Conservation (phyloP, 2,888 invertebrate species). For the Crepidodera aurea region DNA sequence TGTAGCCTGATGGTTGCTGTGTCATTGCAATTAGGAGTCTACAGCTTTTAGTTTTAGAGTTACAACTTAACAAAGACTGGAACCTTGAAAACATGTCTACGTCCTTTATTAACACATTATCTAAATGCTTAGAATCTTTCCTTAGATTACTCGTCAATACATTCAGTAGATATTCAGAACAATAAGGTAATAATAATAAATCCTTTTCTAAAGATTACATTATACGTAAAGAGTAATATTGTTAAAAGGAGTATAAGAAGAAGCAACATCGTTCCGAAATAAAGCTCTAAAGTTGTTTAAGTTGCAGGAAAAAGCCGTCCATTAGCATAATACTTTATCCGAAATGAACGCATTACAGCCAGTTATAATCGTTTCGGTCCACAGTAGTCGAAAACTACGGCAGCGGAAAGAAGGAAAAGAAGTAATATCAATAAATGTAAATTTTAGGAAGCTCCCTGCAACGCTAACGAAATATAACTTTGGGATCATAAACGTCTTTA, state of each 20-base stretch:
- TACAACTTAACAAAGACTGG: no score
- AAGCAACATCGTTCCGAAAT: slow-evolving; percentile 15
- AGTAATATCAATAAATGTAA: slow-evolving; percentile 48
- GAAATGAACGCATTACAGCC: slow-evolving; percentile 32
- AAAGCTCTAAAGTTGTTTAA: slow-evolving; percentile 28
- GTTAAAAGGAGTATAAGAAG: slow-evolving; percentile 17
- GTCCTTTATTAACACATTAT: no score
- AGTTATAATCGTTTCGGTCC: slow-evolving; percentile 34
- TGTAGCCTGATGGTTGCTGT: no score
- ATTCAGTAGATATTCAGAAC: no score
- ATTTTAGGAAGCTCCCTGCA: slow-evolving; percentile 37
- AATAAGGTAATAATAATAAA: slow-evolving; percentile 10
- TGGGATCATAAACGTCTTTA: slow-evolving; percentile 18
- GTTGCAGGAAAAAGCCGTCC: slow-evolving; percentile 28
- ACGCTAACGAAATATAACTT: slow-evolving; percentile 36
- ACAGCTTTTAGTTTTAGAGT: no score
- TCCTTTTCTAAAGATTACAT: slow-evolving; percentile 17
- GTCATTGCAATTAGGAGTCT: no score
- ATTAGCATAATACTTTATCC: slow-evolving; percentile 31
- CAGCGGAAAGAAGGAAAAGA: slow-evolving; percentile 36
- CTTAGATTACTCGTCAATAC: no score
- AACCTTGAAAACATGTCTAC: no score
- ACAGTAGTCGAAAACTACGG: slow-evolving; percentile 24
- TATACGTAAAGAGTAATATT: slow-evolving; percentile 17
- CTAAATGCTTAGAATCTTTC: no score